Percentiles rank a stretch among this genome's conserved stretches.
Evolutionary conservation across 2,797 vertebrate genomes (phyloP).

Genomic region (Tenualosa thibaudeaui): DNA sequence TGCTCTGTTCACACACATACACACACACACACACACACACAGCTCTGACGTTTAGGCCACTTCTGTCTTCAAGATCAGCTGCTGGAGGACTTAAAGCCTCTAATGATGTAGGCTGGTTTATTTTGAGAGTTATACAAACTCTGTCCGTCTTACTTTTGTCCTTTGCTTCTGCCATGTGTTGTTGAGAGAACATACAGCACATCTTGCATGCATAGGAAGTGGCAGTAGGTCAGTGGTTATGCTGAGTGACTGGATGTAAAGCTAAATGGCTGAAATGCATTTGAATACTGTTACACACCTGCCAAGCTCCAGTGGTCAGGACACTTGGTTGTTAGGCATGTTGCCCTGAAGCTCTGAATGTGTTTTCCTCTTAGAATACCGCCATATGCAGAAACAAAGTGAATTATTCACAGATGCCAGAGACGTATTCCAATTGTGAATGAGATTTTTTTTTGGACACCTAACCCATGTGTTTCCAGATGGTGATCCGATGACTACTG

Average conservation of each 20-base stretch:
- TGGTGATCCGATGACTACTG: not conserved
- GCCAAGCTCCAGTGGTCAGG: not conserved
- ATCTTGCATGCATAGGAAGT: not conserved
- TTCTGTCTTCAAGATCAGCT: not conserved
- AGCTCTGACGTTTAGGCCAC: too few relatives aligned
- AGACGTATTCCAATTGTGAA: not conserved
- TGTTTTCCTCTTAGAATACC: not conserved
- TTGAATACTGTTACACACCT: not conserved
- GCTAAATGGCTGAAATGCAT: not conserved
- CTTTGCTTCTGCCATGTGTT: not conserved
- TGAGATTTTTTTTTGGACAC: not conserved
- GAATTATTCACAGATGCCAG: not conserved
- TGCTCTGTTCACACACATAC: not conserved
- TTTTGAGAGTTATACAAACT: not conserved
- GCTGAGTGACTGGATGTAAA: not conserved
- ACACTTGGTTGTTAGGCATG: not conserved
- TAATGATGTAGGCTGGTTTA: not conserved
- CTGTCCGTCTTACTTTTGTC: too few relatives aligned
- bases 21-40: slow-evolving; percentile 2
- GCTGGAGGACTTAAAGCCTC: not conserved
- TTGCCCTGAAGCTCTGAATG: not conserved
- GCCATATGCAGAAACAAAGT: not conserved
- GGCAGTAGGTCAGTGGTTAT: not conserved
- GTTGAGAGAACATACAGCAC: not conserved
- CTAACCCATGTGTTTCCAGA: not conserved